phyloP scores from a whole-genome alignment of 2,888 invertebrate species.

The Heterodera filipjevi region DNA sequence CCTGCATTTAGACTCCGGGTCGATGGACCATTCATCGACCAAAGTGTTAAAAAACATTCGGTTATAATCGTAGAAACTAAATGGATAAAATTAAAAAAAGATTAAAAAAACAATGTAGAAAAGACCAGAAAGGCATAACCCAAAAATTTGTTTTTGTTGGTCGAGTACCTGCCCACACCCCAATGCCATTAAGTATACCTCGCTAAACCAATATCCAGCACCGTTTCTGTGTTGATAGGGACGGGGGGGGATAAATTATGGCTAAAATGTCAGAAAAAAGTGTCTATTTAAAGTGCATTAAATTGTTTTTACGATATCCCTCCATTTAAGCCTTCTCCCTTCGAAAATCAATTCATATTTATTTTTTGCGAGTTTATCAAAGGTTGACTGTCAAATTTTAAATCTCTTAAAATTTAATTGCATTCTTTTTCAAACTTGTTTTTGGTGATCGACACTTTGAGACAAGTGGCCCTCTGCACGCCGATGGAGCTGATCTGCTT shows the following conservation, averaged over 20 bases:
- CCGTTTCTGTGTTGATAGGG: too few species aligned
- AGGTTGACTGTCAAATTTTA: background rate
- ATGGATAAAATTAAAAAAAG: background rate
- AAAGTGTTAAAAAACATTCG: background rate
- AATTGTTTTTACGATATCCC: too few species aligned
- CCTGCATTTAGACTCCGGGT: background rate
- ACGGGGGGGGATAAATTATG: too few species aligned
- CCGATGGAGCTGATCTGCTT: background rate
- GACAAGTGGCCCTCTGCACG: background rate
- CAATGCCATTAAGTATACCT: too few species aligned
- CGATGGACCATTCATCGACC: background rate
- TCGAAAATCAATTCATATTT: too few species aligned
- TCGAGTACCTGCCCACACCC: too few species aligned
- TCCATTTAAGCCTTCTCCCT: too few species aligned
- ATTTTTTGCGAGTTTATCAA: background rate
- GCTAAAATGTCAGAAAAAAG: too few species aligned
- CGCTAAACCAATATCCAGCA: too few species aligned
- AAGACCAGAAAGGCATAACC: background rate
- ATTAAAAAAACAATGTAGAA: too few species aligned
- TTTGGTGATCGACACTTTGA: background rate
- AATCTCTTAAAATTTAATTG: background rate
- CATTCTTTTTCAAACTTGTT: background rate
- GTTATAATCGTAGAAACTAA: background rate
- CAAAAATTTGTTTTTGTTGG: background rate
- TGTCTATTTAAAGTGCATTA: too few species aligned